Percentiles rank a stretch among this genome's conserved stretches.
These are phyloP conservation scores for Excalfactoria chinensis DNA, from an alignment of 2,113 vertebrate genomes.

Conservation along the genomic window DNA sequence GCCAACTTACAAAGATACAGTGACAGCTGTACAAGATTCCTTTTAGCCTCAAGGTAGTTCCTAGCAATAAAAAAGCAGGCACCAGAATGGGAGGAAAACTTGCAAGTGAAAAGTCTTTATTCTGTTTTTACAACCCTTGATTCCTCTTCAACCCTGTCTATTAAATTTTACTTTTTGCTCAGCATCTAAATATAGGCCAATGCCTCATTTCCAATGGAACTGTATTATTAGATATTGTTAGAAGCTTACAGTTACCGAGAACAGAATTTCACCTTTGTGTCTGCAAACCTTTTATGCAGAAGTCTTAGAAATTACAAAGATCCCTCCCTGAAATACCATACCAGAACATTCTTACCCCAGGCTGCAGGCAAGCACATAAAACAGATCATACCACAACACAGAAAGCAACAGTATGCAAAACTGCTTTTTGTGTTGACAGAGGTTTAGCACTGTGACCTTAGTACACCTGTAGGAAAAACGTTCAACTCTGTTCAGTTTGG, in stretches of 20 bases:
- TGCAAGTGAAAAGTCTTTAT: background rate
- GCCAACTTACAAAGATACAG: background rate
- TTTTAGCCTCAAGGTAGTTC: background rate
- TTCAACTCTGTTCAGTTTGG: background rate
- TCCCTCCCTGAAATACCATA: background rate
- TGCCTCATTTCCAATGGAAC: background rate
- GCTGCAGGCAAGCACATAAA: background rate
- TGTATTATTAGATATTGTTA: background rate
- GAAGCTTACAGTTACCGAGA: background rate
- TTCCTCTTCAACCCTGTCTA: background rate
- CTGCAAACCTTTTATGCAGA: background rate
- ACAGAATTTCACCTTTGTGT: background rate
- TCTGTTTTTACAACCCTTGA: background rate
- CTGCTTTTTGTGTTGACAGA: background rate
- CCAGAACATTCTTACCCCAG: background rate
- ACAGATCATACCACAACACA: background rate
- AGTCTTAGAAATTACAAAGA: background rate
- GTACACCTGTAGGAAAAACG: background rate
- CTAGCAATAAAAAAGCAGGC: background rate
- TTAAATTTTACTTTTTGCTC: background rate
- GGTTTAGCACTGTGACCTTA: background rate
- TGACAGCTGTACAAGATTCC: background rate
- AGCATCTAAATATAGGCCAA: background rate
- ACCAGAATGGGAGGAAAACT: background rate
- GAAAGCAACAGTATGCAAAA: background rate